Evolutionary conservation across 2,113 vertebrate species (phyloP).

Genomic region (Ctenodactylus gundi): DNA sequence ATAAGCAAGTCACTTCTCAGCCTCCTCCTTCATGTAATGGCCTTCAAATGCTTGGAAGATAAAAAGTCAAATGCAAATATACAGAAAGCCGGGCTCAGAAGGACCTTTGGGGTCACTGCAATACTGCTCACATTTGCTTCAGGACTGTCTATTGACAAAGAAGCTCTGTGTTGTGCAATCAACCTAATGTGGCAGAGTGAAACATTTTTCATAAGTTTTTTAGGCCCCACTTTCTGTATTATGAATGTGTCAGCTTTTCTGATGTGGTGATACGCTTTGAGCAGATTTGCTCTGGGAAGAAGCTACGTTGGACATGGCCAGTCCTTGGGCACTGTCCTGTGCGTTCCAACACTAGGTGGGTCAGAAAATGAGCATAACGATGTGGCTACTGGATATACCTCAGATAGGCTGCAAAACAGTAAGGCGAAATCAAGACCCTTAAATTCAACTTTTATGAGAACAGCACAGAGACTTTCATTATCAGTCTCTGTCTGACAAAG

Average conservation of each 20-base stretch:
- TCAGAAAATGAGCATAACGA: neutral
- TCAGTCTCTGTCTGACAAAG: neutral
- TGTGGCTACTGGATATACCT: neutral
- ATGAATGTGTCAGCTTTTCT: neutral
- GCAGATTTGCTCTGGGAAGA: neutral
- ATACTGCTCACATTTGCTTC: neutral
- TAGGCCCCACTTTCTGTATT: neutral
- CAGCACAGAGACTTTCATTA: slow-evolving; percentile 25
- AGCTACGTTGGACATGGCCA: neutral
- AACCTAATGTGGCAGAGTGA: too few species aligned
- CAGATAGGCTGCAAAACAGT: neutral
- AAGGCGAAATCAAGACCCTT: slow-evolving; percentile 4
- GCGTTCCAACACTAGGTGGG: neutral
- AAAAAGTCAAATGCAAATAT: neutral
- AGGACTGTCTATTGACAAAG: neutral
- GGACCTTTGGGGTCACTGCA: neutral
- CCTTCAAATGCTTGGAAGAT: neutral
- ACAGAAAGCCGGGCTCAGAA: neutral
- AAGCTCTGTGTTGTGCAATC: too few species aligned
- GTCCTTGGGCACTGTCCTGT: neutral
- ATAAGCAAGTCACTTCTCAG: neutral
- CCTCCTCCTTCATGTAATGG: neutral
- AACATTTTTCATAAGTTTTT: neutral
- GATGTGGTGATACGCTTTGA: neutral
- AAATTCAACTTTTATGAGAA: slow-evolving; percentile 42